These are phyloP conservation scores for Lasioglossum calceatum DNA, from an alignment of 2,888 invertebrate genomes.

Conservation along the genomic window DNA sequence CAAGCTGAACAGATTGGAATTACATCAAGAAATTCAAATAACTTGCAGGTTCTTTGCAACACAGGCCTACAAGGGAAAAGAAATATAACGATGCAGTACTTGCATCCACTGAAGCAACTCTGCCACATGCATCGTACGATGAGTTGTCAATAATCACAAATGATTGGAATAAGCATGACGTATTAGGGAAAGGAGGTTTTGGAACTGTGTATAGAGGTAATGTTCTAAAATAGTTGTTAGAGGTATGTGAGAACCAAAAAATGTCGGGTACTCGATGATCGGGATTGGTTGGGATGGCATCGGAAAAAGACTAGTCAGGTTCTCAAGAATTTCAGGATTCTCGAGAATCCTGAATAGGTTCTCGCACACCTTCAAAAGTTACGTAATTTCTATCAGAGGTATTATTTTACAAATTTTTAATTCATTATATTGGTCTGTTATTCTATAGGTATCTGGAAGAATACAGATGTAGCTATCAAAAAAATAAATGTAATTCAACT, in stretches of 20 bases:
- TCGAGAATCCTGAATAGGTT: no score
- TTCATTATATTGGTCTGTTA: constrained; percentile 39
- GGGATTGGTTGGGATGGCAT: background rate
- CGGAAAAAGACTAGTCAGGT: background rate
- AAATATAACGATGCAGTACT: constrained; percentile 55
- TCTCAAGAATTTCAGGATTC: no score
- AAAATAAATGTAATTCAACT: constrained; percentile 86
- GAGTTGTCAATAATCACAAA: constrained; percentile 92
- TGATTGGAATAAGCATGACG: constrained; percentile 89
- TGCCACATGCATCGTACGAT: constrained; percentile 90
- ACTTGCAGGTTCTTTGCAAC: constrained; percentile 62
- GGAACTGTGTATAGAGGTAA: constrained; percentile 94
- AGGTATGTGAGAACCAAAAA: background rate
- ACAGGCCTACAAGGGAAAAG: constrained; percentile 47
- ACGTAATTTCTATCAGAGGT: background rate
- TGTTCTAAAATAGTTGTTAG: background rate
- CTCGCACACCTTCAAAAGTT: background rate
- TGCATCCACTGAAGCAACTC: constrained; percentile 74
- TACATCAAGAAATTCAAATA: constrained; percentile 78
- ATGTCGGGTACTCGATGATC: background rate
- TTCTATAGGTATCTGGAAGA: constrained; percentile 91
- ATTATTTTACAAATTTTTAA: background rate
- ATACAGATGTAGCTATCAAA: constrained; percentile 95
- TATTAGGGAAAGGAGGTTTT: constrained; percentile 96
- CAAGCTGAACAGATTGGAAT: constrained; percentile 59